Evolutionary conservation across 2,888 invertebrate species (phyloP).

Genomic region (Dryomyza anilis): DNA sequence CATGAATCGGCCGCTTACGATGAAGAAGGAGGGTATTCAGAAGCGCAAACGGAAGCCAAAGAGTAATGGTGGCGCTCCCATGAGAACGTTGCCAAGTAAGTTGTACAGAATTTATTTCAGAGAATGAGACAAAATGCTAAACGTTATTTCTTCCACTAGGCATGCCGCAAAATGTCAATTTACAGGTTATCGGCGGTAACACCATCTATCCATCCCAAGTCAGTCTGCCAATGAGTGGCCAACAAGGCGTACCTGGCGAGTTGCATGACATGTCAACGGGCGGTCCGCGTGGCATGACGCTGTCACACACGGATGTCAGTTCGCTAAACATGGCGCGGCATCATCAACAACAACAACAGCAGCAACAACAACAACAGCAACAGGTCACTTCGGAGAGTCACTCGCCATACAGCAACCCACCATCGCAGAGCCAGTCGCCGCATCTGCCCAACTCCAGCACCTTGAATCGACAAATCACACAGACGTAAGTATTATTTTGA

Average conservation of each 20-base stretch:
- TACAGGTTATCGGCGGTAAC: constrained; percentile 42
- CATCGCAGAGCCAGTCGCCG: constrained; percentile 61
- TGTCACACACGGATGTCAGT: constrained; percentile 38
- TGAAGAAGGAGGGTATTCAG: constrained; percentile 99
- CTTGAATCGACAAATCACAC: constrained; percentile 63
- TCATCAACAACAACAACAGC: constrained; percentile 37
- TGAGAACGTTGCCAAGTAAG: constrained; percentile 53
- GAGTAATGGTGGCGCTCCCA: constrained; percentile 52
- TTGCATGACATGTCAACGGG: constrained; percentile 55
- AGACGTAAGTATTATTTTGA: constrained; percentile 59
- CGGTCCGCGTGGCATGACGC: constrained; percentile 34
- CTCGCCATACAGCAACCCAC: constrained; percentile 52
- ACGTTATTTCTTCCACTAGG: constrained; percentile 35
- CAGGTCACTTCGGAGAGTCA: constrained; percentile 45
- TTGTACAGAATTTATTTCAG: constrained; percentile 3
- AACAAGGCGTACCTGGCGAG: constrained; percentile 40
- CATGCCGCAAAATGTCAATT: constrained; percentile 45
- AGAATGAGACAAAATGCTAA: background rate
- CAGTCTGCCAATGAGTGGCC: constrained; percentile 36
- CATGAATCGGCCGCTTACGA: constrained; percentile 88
- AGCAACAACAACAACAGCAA: constrained; percentile 37
- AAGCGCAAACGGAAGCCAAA: constrained; percentile 94
- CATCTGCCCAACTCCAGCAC: constrained; percentile 63
- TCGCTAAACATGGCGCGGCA: constrained; percentile 51
- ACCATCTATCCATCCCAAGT: constrained; percentile 59